A percentile compares a stretch with the other conserved stretches of the same genome.
Conservation (phyloP, 2,113 vertebrate species). For the Lonchura striata region DNA sequence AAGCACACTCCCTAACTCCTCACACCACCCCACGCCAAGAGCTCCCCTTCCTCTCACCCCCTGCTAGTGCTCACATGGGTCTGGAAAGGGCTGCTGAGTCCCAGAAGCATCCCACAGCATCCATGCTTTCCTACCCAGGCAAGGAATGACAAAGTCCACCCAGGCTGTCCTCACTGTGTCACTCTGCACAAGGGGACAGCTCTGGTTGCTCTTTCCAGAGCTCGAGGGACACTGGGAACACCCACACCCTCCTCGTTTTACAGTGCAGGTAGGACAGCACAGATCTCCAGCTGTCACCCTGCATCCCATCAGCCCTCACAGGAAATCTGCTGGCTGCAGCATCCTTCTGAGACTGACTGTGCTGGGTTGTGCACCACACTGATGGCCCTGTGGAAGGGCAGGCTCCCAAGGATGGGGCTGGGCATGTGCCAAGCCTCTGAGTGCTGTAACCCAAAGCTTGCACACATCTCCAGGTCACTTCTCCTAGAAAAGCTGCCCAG, state of each 20-base stretch:
- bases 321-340: background rate
- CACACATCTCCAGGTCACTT: background rate
- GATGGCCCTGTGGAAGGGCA: background rate
- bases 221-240: background rate
- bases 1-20: rapidly evolving
- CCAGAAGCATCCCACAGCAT: background rate
- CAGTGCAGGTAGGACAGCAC: background rate
- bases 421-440: background rate
- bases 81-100: background rate
- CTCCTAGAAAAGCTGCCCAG: background rate
- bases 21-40: background rate
- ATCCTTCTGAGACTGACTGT: rapidly evolving
- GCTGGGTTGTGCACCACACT: background rate
- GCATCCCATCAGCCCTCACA: background rate
- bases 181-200: rapidly evolving
- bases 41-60: background rate
- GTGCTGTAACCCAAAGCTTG: background rate
- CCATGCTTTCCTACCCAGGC: background rate
- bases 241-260: background rate
- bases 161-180: background rate
- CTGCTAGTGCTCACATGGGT: background rate
- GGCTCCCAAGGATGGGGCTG: background rate
- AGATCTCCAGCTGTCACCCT: background rate
- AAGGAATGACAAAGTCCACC: background rate
- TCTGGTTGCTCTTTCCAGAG: background rate